These are phyloP conservation scores for Dione juno DNA, from an alignment of 2,888 invertebrate genomes.

Conservation along the genomic window DNA sequence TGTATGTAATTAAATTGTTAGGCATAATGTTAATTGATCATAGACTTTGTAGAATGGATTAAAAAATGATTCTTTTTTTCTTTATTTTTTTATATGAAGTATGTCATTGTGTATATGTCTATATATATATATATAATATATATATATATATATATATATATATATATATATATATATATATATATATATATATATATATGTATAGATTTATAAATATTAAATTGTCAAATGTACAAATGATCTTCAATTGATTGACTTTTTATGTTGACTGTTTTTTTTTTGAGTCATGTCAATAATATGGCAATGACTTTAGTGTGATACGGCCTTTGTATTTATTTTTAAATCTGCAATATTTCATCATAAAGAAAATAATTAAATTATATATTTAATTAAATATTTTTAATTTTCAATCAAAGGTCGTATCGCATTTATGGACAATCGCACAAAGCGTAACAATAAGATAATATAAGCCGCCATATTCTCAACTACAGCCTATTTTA, in stretches of 20 bases:
- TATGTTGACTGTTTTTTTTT: slow-evolving; percentile 18
- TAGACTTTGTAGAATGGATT: slow-evolving; percentile 1
- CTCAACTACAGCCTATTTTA: slow-evolving; percentile 19
- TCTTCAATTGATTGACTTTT: slow-evolving; percentile 28
- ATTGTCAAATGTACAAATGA: slow-evolving; percentile 31
- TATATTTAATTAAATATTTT: background rate
- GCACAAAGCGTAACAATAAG: slow-evolving; percentile 26
- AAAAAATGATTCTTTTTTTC: background rate
- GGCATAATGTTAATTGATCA: background rate
- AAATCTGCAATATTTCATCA: background rate
- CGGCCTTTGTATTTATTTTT: slow-evolving; percentile 6
- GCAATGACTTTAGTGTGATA: slow-evolving; percentile 1
- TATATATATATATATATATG: background rate
- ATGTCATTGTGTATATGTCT: background rate
- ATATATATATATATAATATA: background rate
- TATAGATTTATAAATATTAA: background rate
- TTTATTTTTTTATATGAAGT: background rate
- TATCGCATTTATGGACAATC: slow-evolving; percentile 19
- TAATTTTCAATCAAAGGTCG: slow-evolving; percentile 18
- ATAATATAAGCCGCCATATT: slow-evolving; percentile 14
- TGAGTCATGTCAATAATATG: slow-evolving; percentile 3
- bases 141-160: slow-evolving; percentile 11
- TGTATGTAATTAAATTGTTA: slow-evolving; percentile 15
- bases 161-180: background rate
- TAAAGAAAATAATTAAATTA: background rate